Conservation (phyloP, 2,888 invertebrate species). For the Acrobasis consociella region DNA sequence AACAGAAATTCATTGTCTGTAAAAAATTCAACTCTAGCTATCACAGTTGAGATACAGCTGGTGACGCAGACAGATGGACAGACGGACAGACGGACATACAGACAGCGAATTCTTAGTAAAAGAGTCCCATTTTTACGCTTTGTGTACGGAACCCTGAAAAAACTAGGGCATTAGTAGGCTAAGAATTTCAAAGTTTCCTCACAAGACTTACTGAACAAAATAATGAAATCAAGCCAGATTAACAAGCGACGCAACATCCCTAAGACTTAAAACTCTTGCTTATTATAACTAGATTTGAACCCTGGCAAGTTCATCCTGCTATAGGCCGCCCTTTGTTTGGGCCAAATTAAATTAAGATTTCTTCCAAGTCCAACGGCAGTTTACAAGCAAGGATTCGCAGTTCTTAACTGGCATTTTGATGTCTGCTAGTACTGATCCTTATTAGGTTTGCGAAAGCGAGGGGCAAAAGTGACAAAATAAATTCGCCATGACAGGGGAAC, state of each 20-base stretch:
- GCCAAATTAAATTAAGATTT: conserved; percentile 67
- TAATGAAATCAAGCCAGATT: not conserved
- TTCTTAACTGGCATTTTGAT: conserved; percentile 53
- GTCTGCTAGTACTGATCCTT: conserved; percentile 61
- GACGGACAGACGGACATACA: no score
- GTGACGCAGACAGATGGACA: no score
- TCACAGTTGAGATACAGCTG: no score
- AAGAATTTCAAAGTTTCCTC: no score
- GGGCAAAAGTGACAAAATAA: conserved; percentile 54
- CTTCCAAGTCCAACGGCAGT: conserved; percentile 48
- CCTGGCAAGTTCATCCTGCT: conserved; percentile 49
- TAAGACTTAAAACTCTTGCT: conserved; percentile 29
- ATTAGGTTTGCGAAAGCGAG: conserved; percentile 61
- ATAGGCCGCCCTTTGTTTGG: conserved; percentile 51
- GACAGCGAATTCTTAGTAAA: no score
- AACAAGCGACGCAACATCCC: not conserved
- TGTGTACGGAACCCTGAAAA: no score
- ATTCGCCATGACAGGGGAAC: conserved; percentile 54
- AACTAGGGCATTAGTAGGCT: no score
- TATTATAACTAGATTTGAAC: conserved; percentile 32
- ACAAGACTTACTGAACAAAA: not conserved
- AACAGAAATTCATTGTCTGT: no score
- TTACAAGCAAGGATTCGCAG: conserved; percentile 45
- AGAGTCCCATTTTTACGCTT: no score
- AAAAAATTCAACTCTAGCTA: no score